phyloP scores from a whole-genome alignment of 2,797 vertebrate genomes.

The Siniperca obscura region DNA sequence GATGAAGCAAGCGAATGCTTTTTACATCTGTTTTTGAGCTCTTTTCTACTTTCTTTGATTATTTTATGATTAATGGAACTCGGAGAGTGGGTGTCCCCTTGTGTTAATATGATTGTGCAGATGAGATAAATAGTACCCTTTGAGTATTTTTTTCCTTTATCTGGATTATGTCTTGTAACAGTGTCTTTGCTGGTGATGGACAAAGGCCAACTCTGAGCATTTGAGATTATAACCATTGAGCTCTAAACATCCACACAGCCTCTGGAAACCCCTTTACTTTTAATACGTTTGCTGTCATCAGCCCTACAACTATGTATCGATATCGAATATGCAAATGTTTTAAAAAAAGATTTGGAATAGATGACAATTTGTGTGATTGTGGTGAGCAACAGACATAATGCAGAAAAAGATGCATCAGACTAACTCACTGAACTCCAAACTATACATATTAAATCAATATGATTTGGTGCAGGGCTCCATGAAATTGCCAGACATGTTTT shows the following conservation, averaged over 20 bases:
- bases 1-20: slow-evolving; percentile 10
- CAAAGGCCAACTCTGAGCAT: slow-evolving; percentile 32
- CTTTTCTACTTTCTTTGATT: slow-evolving; percentile 21
- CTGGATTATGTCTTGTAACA: slow-evolving; percentile 53
- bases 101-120: slow-evolving; percentile 23
- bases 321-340: slow-evolving; percentile 24
- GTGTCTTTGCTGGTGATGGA: slow-evolving; percentile 8
- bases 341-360: slow-evolving; percentile 14
- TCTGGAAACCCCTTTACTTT: slow-evolving; percentile 16
- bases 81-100: slow-evolving; percentile 4
- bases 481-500: slow-evolving; percentile 52
- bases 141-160: slow-evolving; percentile 18
- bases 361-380: slow-evolving; percentile 22
- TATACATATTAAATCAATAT: slow-evolving; percentile 51
- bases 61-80: slow-evolving; percentile 20
- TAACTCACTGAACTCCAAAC: slow-evolving; percentile 40
- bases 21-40: slow-evolving; percentile 38
- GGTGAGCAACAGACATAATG: slow-evolving; percentile 3
- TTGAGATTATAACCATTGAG: slow-evolving; percentile 8
- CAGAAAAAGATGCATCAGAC: slow-evolving; percentile 39
- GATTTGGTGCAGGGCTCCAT: slow-evolving; percentile 52
- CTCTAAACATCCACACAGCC: slow-evolving; percentile 5
- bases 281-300: slow-evolving; percentile 29
- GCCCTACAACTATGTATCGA: not conserved
- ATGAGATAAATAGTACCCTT: slow-evolving; percentile 25